A percentile compares a stretch with the other conserved stretches of the same genome.
Conservation (phyloP, 2,888 invertebrate species). For the Fragum sueziense region DNA sequence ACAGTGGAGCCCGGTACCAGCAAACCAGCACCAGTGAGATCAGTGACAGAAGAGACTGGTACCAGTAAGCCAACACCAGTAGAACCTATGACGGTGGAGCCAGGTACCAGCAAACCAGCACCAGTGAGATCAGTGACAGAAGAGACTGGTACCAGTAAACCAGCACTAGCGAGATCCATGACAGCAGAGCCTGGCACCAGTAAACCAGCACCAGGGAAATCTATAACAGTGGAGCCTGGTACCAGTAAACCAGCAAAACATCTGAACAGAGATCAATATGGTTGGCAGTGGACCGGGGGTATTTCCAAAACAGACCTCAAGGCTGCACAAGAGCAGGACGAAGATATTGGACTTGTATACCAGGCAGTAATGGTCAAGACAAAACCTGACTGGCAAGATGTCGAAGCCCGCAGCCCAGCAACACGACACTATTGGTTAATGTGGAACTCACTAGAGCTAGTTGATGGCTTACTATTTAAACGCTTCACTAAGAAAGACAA, state of each 20-base stretch:
- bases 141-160: not conserved
- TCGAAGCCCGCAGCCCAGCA: not conserved
- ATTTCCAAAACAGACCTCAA: not conserved
- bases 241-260: not conserved
- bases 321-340: not conserved
- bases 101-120: not conserved
- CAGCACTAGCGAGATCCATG: too few species aligned
- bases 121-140: not conserved
- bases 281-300: not conserved
- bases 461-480: not conserved
- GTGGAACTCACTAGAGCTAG: not conserved
- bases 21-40: too few species aligned
- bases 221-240: not conserved
- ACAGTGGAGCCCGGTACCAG: too few species aligned
- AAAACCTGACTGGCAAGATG: not conserved
- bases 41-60: too few species aligned
- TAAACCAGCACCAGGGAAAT: not conserved
- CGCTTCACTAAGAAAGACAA: not conserved
- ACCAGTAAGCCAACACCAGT: too few species aligned
- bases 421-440: not conserved
- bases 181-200: not conserved
- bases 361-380: not conserved
- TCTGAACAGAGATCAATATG: too few species aligned
- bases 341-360: not conserved
- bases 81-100: too few species aligned